Evolutionary conservation across 2,113 vertebrate genomes (phyloP), one percentile per base, ranked within the genome.

Genomic region (Monopterus albus): DNA sequence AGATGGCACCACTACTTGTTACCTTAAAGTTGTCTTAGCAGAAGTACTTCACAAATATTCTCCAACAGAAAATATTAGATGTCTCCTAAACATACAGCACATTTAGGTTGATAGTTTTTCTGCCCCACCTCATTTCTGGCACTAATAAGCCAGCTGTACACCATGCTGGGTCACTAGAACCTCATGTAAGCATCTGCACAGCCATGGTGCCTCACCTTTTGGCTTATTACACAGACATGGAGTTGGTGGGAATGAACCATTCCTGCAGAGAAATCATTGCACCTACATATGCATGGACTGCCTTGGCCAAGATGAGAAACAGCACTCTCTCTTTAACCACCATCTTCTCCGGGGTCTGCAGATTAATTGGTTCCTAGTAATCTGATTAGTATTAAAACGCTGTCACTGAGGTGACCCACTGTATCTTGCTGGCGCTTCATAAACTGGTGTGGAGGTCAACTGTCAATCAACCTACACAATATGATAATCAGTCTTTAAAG

Each of bases 321-420:
- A 75, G 66, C 49, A 66, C 50, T 77, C 43, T 85, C 64, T 80
- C 72, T 86, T 85, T 82, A 87, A 88, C 79, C 49, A 71, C 78
- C 35, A 28, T 70, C 76, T 76, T 75, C 75, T 81, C 47, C 74
- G 52, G 13, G 51, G 82, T 62, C 83, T 68, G 61, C 55, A 81
- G 67, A 88, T 90, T 89, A 92, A 92, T 88, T 92, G 89, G 79
- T 81, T 92, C 81, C 77, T 72, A 59, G 86, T 91, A 91, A 93
- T 90, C 84, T 91, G 84, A 92, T 93, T 91, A 90, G 84, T 84
- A 93, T 91, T 93, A 92, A 92, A 90, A 90, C 40, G 43, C 71
- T 83, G 72, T 91, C 83, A 81, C 87, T 43, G 63, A 77, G 79
- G 78, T 89, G 86, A 90, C 83, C 82, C 61, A 51, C 69, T 49